phyloP scores from a whole-genome alignment of 2,113 vertebrate species.

The Saiga tatarica region DNA sequence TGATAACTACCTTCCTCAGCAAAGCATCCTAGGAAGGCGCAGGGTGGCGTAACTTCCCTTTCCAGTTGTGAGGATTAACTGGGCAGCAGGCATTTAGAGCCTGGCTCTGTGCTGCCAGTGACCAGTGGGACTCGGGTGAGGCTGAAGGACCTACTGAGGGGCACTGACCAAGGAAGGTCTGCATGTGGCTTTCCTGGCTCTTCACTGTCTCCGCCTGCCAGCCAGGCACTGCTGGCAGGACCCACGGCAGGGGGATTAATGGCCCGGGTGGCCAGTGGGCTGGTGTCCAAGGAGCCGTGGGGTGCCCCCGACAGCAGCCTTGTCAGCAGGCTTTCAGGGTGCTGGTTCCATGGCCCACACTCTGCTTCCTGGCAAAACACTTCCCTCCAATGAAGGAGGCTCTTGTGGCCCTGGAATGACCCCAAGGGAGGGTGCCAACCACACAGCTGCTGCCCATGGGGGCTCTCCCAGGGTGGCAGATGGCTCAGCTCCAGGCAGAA shows the following conservation, averaged over 20 bases:
- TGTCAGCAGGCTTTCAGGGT: background rate
- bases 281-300: background rate
- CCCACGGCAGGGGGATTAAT: background rate
- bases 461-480: rapidly evolving
- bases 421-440: background rate
- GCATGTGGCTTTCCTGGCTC: background rate
- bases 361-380: background rate
- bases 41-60: rapidly evolving
- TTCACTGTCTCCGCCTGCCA: rapidly evolving
- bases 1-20: background rate
- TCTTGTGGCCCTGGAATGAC: background rate
- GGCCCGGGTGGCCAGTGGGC: background rate
- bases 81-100: background rate
- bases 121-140: rapidly evolving
- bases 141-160: rapidly evolving
- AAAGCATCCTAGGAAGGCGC: rapidly evolving
- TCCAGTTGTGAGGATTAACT: rapidly evolving
- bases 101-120: background rate
- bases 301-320: background rate
- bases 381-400: background rate
- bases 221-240: background rate
- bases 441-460: background rate
- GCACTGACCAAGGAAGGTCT: too few species aligned
- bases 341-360: background rate
- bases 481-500: background rate